Evolutionary conservation across 1,140 invertebrate species (phyloP), one percentile per base, ranked within the genome.

Genomic region (Leguminivora glycinivorella): DNA sequence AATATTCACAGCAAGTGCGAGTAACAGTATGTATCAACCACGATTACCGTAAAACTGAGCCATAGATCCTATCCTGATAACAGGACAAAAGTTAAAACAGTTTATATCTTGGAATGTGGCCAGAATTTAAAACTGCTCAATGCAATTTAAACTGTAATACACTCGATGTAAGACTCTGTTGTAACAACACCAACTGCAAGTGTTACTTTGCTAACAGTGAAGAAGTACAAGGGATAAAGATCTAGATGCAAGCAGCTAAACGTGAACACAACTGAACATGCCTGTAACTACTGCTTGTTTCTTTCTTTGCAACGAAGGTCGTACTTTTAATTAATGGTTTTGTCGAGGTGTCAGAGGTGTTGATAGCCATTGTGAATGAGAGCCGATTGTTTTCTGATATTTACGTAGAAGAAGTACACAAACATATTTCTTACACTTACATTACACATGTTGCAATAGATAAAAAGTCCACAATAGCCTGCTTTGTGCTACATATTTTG

Each of bases 1-100:
- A 83, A 84, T 79, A 81, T 38, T 66, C 74, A 74, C 24, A 76
- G 34, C 22, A 78, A 74, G 76, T 73, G 34, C 22, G 77, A 74
- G 76, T 73, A 74, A 76, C 34, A 67, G 38, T 43, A 75, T 70
- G 71, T 73, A 76, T 75, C 71, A 70, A 76, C 75, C 75, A 76
- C 82, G 74, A 89, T 87, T 86, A 87, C 77, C 83, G 81, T 89
- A 85, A 85, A 88, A 82, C 83, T 81, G 73, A 81, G 79, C 75
- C 67, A 74, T 71, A 80, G 84, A 87, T 87, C 76, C 80, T 79
- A 86, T 84, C 71, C 73, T 73, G 87, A 89, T 88, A 84, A 80
- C 74, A 79, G 75, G 79, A 87, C 84, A 86, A 85, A 87, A 81
- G 78, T 83, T 80, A 84, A 79, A 84, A 87, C 84, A n/a, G n/a